Evolutionary conservation across 2,888 invertebrate genomes (phyloP).

Genomic region (Calephelis perditalis): DNA sequence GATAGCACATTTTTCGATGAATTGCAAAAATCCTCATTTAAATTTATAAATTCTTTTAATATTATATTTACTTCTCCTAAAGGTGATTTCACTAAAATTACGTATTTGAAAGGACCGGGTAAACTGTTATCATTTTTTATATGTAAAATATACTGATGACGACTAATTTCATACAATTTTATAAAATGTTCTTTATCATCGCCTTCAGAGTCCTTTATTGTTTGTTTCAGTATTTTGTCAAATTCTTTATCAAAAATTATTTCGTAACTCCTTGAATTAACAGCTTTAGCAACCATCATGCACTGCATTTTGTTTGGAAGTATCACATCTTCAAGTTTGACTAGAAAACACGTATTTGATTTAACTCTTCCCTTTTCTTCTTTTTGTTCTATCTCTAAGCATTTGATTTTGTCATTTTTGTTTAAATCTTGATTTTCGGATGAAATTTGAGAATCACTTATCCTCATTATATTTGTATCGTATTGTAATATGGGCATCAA

Average conservation of each 20-base stretch:
- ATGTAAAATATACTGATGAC: slow-evolving; percentile 40
- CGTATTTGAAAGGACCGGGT: slow-evolving; percentile 32
- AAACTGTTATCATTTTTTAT: slow-evolving; percentile 24
- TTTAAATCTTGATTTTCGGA: no score
- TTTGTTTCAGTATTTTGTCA: slow-evolving; percentile 40
- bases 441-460: no score
- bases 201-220: slow-evolving; percentile 34
- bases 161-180: slow-evolving; percentile 38
- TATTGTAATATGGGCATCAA: no score
- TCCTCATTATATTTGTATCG: no score
- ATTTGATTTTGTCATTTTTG: slow-evolving; percentile 4
- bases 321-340: slow-evolving; percentile 37
- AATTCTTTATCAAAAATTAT: slow-evolving; percentile 57
- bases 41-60: slow-evolving; percentile 37
- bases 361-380: slow-evolving; percentile 4
- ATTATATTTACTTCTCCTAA: slow-evolving; percentile 45
- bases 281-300: slow-evolving; percentile 42
- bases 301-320: slow-evolving; percentile 29
- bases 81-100: slow-evolving; percentile 36
- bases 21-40: slow-evolving; percentile 40
- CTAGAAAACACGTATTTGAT: slow-evolving; percentile 28
- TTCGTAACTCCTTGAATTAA: slow-evolving; percentile 45
- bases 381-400: not conserved
- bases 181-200: slow-evolving; percentile 36
- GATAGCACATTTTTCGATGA: no score